Conservation (phyloP, 1,140 invertebrate genomes). For the Zaprionus taronus region DNA sequence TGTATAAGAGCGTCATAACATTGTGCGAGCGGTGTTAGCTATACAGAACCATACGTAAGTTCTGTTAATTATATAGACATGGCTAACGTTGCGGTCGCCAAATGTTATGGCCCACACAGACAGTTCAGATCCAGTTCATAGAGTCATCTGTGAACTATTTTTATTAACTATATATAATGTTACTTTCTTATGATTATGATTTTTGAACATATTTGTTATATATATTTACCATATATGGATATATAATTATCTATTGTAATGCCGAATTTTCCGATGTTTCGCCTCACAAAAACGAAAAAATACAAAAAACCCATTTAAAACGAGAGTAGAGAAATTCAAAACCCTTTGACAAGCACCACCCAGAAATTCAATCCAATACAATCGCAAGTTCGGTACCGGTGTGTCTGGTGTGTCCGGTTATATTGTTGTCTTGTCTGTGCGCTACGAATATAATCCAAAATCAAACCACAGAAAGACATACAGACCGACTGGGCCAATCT, state of each 20-base stretch:
- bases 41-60: slow-evolving; percentile 13
- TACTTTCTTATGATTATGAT: slow-evolving; percentile 73
- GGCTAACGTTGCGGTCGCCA: slow-evolving; percentile 9
- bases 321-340: slow-evolving; percentile 39
- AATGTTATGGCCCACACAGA: slow-evolving; percentile 28
- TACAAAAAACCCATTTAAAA: slow-evolving; percentile 49
- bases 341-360: slow-evolving; percentile 43
- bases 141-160: slow-evolving; percentile 34
- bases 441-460: slow-evolving; percentile 1
- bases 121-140: slow-evolving; percentile 28
- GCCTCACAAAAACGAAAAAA: slow-evolving; percentile 81
- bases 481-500: slow-evolving; percentile 27
- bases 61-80: neutral
- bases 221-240: slow-evolving; percentile 41
- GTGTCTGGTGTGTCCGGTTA: slow-evolving; percentile 43
- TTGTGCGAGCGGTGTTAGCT: slow-evolving; percentile 5
- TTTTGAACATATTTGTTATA: slow-evolving; percentile 66
- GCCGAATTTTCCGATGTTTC: slow-evolving; percentile 85
- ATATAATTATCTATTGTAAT: slow-evolving; percentile 73
- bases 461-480: slow-evolving; percentile 16
- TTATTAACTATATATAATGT: slow-evolving; percentile 66
- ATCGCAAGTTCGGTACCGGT: slow-evolving; percentile 43
- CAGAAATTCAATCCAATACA: slow-evolving; percentile 61
- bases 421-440: slow-evolving; percentile 33
- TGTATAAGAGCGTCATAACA: slow-evolving; percentile 27